Conservation (phyloP, 2,888 invertebrate species). For the Thereva unica region DNA sequence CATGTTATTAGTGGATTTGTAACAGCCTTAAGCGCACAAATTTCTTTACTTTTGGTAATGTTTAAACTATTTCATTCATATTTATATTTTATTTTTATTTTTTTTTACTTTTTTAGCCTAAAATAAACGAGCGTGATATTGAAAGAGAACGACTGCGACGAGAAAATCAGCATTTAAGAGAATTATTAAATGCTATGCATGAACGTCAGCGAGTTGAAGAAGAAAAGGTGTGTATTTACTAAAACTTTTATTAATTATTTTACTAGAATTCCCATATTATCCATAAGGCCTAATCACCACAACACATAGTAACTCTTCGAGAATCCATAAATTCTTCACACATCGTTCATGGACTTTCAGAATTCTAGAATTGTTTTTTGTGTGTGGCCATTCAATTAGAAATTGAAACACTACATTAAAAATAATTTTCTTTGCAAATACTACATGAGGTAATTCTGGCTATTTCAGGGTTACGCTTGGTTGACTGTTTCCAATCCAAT, state of each 20-base stretch:
- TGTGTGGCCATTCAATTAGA: too few relatives aligned
- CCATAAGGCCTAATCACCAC: too few relatives aligned
- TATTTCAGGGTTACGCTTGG: too few relatives aligned
- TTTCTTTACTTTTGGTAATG: slow-evolving; percentile 71
- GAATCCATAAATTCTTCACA: too few relatives aligned
- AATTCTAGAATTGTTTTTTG: too few relatives aligned
- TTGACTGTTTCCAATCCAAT: too few relatives aligned
- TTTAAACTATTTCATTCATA: slow-evolving; percentile 37
- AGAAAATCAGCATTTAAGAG: slow-evolving; percentile 72
- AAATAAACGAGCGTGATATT: slow-evolving; percentile 74
- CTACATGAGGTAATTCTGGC: too few relatives aligned
- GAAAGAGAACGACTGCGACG: slow-evolving; percentile 73
- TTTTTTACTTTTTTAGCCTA: slow-evolving; percentile 63
- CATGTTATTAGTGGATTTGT: slow-evolving; percentile 67
- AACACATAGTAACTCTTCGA: too few relatives aligned
- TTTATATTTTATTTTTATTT: neutral
- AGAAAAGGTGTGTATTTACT: slow-evolving; percentile 39
- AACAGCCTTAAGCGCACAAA: slow-evolving; percentile 66
- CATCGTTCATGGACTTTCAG: too few relatives aligned
- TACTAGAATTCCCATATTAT: neutral
- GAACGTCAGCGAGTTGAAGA: slow-evolving; percentile 57
- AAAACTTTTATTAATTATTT: neutral
- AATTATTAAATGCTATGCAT: slow-evolving; percentile 70
- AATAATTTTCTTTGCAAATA: too few relatives aligned
- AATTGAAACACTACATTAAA: too few relatives aligned